phyloP scores from a whole-genome alignment of 2,888 invertebrate genomes.

The Eugnorisma glareosa region DNA sequence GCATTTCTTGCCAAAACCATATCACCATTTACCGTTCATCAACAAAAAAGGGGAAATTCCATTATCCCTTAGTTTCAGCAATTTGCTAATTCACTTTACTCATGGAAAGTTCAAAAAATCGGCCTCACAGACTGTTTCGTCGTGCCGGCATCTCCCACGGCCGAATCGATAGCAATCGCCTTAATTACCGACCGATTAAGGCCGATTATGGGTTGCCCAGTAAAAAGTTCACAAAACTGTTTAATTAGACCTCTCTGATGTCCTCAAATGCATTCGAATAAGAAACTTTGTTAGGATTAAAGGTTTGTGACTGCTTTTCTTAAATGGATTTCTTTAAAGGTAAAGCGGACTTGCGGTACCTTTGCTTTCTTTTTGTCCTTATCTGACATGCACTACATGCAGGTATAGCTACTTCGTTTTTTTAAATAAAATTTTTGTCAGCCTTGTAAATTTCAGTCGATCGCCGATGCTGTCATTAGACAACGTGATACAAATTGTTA shows the following conservation, averaged over 20 bases:
- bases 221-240: slow-evolving; percentile 70
- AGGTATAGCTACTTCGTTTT: background rate
- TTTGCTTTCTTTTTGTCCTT: slow-evolving; percentile 3
- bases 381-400: background rate
- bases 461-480: background rate
- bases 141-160: slow-evolving; percentile 70
- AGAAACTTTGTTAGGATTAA: slow-evolving; percentile 66
- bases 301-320: slow-evolving; percentile 40
- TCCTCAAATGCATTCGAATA: slow-evolving; percentile 64
- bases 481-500: slow-evolving; percentile 3
- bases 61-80: slow-evolving; percentile 54
- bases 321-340: slow-evolving; percentile 36
- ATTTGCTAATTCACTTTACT: slow-evolving; percentile 61
- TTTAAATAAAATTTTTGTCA: background rate
- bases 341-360: slow-evolving; percentile 6
- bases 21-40: slow-evolving; percentile 52
- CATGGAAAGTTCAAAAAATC: slow-evolving; percentile 66
- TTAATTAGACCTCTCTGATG: slow-evolving; percentile 70
- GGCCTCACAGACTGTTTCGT: slow-evolving; percentile 69
- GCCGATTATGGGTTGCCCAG: slow-evolving; percentile 70
- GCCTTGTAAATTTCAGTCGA: background rate
- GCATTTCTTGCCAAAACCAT: slow-evolving; percentile 40
- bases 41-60: slow-evolving; percentile 62
- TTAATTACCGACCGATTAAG: slow-evolving; percentile 74
- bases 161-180: slow-evolving; percentile 73